A percentile compares a stretch with the other conserved stretches of the same genome.
These are phyloP conservation scores for Brachyhypopomus gauderio DNA, from an alignment of 2,113 vertebrate genomes.

Conservation along the genomic window DNA sequence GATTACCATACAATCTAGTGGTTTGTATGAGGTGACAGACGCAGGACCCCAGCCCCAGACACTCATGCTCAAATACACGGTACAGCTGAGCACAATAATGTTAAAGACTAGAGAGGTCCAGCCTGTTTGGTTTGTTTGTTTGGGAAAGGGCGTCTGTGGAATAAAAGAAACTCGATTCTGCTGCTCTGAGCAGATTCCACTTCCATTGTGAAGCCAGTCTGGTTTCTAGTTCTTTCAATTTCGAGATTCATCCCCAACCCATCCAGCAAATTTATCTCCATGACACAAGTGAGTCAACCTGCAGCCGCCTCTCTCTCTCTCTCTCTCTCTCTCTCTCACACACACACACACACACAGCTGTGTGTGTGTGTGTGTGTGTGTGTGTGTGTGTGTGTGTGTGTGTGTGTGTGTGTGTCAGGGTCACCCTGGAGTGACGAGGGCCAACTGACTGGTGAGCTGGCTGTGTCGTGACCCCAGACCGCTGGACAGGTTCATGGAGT, in stretches of 20 bases:
- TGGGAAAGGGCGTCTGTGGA: too few species aligned
- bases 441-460: neutral
- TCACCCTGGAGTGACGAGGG: constrained; percentile 29
- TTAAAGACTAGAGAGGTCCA: too few species aligned
- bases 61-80: too few species aligned
- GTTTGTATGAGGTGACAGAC: too few species aligned
- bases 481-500: constrained; percentile 29
- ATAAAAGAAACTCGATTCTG: too few species aligned
- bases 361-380: neutral
- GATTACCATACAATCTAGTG: too few species aligned
- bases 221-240: neutral
- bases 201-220: neutral
- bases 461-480: neutral
- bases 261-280: neutral
- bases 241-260: neutral
- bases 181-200: neutral
- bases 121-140: too few species aligned
- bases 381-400: neutral
- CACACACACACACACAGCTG: neutral
- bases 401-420: neutral
- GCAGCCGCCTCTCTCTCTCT: neutral
- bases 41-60: too few species aligned
- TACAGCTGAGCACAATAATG: neutral
- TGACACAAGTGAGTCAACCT: constrained; percentile 18
- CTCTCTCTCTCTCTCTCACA: neutral